Evolutionary conservation across 2,113 vertebrate species (phyloP), one percentile per base, ranked within the genome.

Genomic region (Malurus elegans): DNA sequence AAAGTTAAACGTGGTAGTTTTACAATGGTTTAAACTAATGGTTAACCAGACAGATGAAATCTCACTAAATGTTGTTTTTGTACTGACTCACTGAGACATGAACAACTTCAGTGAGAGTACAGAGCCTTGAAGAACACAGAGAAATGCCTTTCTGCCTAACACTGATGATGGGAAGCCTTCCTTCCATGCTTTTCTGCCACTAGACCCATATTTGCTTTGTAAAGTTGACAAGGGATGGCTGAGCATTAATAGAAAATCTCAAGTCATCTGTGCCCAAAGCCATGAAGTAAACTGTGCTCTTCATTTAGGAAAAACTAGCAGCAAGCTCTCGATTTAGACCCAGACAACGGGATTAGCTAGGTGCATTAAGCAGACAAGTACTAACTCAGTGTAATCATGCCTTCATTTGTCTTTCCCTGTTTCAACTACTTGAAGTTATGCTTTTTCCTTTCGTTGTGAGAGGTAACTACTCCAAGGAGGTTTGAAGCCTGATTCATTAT

Each of bases 11-110:
- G 10, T 76, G 44, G 73, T 61, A 95, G 71, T 25, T 94, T 78
- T 80, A 92, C 44, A 69, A 48, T 24, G 66, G 51, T 74, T 93
- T 62, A 93, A 93, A 60, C 26, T 76, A 92, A 91, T 88, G 85
- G 70, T 85, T 85, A 95, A 93, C 74, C 74, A 84, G 70, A 65
- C 61, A 92, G 91, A 95, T 90, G 75, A 94, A 90, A 96, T 95
- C 90, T 83, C 82, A 90, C 14, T 32, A 75, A 93, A 73, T 53
- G 24, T 7, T 83, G 44, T 6, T 91, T 85, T 82, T 73, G 38
- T 40, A 74, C 56, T 80, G 48, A 57, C 82, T 93, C 61, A 78
- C 42, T 74, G 71, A 90, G 57, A 86, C 79, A 71, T 29, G 13
- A 93, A 85, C 56, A 92, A 81, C 64, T 66, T 67, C 69, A 93